A percentile compares a stretch with the other conserved stretches of the same genome.
Evolutionary conservation across 1,140 invertebrate genomes (phyloP).

Genomic region (Papilio glaucus): DNA sequence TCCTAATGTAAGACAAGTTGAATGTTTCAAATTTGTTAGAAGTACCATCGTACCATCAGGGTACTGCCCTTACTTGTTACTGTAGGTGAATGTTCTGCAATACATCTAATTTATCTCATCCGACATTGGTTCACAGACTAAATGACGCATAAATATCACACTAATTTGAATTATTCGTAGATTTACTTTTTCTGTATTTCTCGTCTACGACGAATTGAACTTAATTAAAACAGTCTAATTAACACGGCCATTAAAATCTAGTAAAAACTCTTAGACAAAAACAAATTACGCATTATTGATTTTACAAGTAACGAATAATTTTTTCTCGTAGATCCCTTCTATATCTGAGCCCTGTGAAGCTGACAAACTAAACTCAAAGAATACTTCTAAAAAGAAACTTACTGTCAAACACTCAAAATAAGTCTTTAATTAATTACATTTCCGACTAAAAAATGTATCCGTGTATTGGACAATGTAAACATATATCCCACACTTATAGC

Average conservation of each 20-base stretch:
- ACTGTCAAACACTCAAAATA: background rate
- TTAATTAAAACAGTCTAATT: conserved; percentile 40
- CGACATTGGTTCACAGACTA: no score
- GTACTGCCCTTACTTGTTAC: no score
- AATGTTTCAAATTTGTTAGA: no score
- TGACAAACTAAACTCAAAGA: background rate
- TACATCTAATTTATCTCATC: no score
- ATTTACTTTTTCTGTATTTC: background rate
- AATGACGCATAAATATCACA: background rate
- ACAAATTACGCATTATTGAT: background rate
- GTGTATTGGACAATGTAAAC: no score
- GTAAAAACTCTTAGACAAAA: conserved; percentile 8
- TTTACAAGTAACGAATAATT: background rate
- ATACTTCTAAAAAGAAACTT: background rate
- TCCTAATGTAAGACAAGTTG: no score
- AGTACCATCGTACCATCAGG: no score
- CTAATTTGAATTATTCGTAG: background rate
- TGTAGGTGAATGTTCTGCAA: background rate
- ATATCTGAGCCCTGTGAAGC: background rate
- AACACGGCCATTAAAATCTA: background rate
- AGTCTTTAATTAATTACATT: background rate
- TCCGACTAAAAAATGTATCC: background rate
- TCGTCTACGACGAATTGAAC: conserved; percentile 3
- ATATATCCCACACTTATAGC: no score
- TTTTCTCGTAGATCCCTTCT: background rate